These are phyloP conservation scores for Sebastes diaconus DNA, from an alignment of 2,797 vertebrate genomes.

Conservation along the genomic window DNA sequence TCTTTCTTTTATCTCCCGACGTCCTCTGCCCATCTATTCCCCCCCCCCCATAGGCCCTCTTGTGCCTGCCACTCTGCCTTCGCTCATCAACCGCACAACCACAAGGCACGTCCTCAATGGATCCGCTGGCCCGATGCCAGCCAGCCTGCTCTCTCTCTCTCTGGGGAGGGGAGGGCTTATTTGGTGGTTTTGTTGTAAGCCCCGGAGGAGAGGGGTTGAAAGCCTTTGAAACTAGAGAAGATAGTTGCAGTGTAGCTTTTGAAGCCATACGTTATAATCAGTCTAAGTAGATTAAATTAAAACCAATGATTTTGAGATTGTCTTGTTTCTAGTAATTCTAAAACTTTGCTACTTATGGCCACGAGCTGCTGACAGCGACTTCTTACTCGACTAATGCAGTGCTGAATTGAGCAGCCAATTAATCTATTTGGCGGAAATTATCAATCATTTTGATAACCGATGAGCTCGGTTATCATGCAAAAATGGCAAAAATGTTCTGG, in stretches of 20 bases:
- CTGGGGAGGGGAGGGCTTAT: constrained; percentile 5
- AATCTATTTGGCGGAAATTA: background rate
- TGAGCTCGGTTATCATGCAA: background rate
- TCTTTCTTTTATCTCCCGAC: constrained; percentile 33
- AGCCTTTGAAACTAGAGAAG: constrained; percentile 48
- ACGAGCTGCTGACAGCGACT: background rate
- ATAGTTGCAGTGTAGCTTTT: constrained; percentile 15
- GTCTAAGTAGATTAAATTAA: background rate
- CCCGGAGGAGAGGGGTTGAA: constrained; percentile 5
- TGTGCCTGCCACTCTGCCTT: constrained; percentile 36
- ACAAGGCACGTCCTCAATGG: constrained; percentile 55
- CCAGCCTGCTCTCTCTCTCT: constrained; percentile 9
- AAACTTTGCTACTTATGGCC: background rate
- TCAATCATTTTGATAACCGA: background rate
- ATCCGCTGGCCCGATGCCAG: constrained; percentile 48
- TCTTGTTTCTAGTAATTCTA: background rate
- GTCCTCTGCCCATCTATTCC: constrained; percentile 19
- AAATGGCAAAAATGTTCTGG: background rate
- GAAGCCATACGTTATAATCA: constrained; percentile 14
- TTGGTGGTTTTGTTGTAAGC: constrained; percentile 32
- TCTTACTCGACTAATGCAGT: background rate
- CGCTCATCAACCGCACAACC: constrained; percentile 44
- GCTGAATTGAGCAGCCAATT: background rate
- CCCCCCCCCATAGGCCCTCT: constrained; percentile 19
- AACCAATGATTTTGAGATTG: background rate